These are phyloP conservation scores for Talpa occidentalis DNA, from an alignment of 2,113 vertebrate species.

Conservation along the genomic window DNA sequence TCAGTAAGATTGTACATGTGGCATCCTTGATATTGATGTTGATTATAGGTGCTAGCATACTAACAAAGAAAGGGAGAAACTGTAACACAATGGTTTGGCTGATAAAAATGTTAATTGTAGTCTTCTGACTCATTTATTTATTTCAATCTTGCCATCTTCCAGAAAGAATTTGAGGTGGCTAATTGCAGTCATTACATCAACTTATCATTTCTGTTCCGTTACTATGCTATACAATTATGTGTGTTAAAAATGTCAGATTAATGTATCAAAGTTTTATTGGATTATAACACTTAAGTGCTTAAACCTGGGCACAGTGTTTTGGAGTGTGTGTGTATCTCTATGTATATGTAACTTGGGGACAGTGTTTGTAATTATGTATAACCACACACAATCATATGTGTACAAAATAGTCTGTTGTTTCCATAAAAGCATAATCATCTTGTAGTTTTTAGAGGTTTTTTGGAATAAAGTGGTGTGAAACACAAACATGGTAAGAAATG, in stretches of 20 bases:
- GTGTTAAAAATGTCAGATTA: conserved; percentile 59
- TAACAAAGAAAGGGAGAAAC: conserved; percentile 66
- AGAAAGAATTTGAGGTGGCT: conserved; percentile 66
- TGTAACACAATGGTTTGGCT: conserved; percentile 68
- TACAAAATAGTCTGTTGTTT: not conserved
- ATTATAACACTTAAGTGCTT: conserved; percentile 37
- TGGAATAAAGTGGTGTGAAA: not conserved
- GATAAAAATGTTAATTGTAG: conserved; percentile 76
- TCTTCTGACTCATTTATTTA: conserved; percentile 64
- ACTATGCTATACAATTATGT: conserved; percentile 41
- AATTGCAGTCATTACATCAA: conserved; percentile 62
- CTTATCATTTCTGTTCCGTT: conserved; percentile 66
- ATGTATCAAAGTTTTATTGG: conserved; percentile 43
- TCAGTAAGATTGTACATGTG: conserved; percentile 26
- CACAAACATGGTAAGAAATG: not conserved
- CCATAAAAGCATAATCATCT: conserved; percentile 33
- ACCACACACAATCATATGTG: not conserved
- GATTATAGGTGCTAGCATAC: conserved; percentile 66
- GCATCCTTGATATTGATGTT: conserved; percentile 51
- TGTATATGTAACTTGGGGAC: not conserved
- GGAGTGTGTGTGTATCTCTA: too few species aligned
- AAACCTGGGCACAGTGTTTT: not conserved
- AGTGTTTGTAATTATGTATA: not conserved
- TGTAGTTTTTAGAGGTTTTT: conserved; percentile 17
- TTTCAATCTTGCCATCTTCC: conserved; percentile 57